A percentile compares a stretch with the other conserved stretches of the same genome.
Evolutionary conservation across 2,797 vertebrate species (phyloP).

Genomic region (Microctenopoma stevenorrisi): DNA sequence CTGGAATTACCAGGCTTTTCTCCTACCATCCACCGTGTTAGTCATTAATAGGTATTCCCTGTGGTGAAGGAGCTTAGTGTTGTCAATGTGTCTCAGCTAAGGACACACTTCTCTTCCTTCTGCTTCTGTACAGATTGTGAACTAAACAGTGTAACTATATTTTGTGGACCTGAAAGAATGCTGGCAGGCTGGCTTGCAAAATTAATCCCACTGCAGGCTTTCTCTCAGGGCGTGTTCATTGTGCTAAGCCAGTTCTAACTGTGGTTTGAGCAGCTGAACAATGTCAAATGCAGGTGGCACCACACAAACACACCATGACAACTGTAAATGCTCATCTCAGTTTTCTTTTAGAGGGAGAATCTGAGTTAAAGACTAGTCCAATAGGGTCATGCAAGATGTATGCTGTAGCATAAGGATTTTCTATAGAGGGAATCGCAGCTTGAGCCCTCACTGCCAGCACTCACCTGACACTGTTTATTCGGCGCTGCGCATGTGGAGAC

Average conservation of each 20-base stretch:
- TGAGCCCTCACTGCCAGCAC: constrained; percentile 4
- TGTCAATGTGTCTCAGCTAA: constrained; percentile 23
- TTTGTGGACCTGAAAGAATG: constrained; percentile 24
- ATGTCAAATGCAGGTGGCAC: constrained; percentile 15
- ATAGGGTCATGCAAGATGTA: neutral
- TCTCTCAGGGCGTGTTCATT: constrained; percentile 43
- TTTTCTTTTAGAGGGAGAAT: neutral
- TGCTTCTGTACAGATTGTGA: neutral
- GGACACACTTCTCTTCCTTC: neutral
- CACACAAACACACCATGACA: neutral
- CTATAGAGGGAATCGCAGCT: neutral
- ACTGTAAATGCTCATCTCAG: neutral
- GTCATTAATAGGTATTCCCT: constrained; percentile 28
- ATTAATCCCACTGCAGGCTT: neutral
- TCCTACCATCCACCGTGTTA: constrained; percentile 18
- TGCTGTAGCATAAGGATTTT: neutral
- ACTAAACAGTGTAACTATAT: neutral
- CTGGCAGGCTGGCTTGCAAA: neutral
- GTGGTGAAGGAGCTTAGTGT: constrained; percentile 11
- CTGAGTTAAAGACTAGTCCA: neutral
- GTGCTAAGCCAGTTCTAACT: constrained; percentile 28
- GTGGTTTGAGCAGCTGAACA: constrained; percentile 15
- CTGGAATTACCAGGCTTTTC: constrained; percentile 41
- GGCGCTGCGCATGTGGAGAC: constrained; percentile 20
- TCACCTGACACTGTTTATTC: constrained; percentile 22